Conservation (phyloP, 2,113 vertebrate genomes). For the Apodemus sylvaticus region DNA sequence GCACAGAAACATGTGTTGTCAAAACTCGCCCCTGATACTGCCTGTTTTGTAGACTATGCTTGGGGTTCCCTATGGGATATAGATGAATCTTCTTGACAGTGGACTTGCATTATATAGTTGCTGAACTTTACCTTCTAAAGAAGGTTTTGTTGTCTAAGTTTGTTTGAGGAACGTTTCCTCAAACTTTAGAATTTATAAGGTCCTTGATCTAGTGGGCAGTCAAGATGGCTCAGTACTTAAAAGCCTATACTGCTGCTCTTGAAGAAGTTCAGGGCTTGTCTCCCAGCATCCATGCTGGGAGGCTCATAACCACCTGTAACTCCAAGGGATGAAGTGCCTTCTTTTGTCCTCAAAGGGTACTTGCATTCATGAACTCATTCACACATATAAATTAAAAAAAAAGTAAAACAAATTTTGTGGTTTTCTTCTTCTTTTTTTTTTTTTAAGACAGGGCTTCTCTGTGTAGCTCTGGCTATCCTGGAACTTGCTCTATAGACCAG, state of each 20-base stretch:
- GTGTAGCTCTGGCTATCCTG: neutral
- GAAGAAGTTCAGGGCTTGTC: neutral
- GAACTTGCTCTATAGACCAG: neutral
- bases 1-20: neutral
- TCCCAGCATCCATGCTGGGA: neutral
- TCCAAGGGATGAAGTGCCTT: neutral
- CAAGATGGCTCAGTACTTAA: neutral
- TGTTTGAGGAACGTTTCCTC: neutral
- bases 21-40: neutral
- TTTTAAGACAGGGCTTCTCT: neutral
- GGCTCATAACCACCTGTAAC: neutral
- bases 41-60: neutral
- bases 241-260: neutral
- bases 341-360: neutral
- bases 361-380: neutral
- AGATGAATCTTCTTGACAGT: accelerated
- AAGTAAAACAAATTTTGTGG: too few relatives aligned
- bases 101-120: too few relatives aligned
- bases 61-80: accelerated
- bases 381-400: too few relatives aligned
- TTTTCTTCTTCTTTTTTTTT: too few relatives aligned
- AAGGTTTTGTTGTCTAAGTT: neutral
- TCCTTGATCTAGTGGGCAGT: too few relatives aligned
- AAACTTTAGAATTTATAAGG: neutral
- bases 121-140: neutral